These are phyloP conservation scores for Charadrius vociferus DNA, from an alignment of 2,113 vertebrate species.

Conservation along the genomic window DNA sequence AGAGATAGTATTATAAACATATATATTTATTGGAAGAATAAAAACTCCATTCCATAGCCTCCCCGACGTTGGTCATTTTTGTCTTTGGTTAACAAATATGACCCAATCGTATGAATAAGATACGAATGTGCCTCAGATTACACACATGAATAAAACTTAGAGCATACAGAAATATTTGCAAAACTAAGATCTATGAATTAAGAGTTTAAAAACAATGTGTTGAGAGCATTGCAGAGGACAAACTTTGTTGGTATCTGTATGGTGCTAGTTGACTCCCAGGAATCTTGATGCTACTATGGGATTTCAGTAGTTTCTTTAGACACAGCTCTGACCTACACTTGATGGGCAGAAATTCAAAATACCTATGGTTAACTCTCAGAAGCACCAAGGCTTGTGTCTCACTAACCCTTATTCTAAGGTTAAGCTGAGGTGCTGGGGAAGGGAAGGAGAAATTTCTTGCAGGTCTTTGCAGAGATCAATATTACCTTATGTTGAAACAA, in stretches of 20 bases:
- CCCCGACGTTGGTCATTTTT: background rate
- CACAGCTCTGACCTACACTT: background rate
- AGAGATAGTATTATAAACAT: background rate
- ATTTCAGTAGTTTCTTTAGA: background rate
- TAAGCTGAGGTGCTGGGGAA: background rate
- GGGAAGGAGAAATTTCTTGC: background rate
- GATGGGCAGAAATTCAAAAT: background rate
- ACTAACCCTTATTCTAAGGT: background rate
- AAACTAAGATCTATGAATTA: background rate
- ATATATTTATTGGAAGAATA: background rate
- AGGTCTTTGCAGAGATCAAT: background rate
- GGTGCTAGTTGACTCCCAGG: background rate
- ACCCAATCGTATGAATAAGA: background rate
- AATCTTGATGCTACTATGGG: background rate
- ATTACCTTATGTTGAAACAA: background rate
- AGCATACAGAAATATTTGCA: background rate
- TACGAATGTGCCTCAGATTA: rapidly evolving
- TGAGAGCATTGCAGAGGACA: background rate
- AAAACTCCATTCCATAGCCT: background rate
- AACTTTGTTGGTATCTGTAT: background rate
- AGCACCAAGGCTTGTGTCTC: background rate
- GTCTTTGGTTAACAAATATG: background rate
- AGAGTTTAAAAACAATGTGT: background rate
- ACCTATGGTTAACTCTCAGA: background rate
- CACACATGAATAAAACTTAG: background rate